These are phyloP conservation scores for Miichthys miiuy DNA, from an alignment of 2,797 vertebrate genomes.

Conservation along the genomic window DNA sequence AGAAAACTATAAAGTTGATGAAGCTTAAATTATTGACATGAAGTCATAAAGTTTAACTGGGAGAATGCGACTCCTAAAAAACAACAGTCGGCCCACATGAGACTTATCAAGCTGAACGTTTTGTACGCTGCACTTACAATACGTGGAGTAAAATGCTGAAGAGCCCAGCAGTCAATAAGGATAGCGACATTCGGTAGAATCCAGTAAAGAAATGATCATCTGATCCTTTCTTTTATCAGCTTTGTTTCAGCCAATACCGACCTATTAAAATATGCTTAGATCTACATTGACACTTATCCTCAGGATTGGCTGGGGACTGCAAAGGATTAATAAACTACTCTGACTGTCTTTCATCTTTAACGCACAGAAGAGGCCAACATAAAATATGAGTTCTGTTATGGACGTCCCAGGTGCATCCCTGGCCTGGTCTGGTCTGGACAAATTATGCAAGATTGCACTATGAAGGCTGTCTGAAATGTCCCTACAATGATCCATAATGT, in stretches of 20 bases:
- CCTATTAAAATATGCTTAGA: not conserved
- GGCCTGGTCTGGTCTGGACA: too few species aligned
- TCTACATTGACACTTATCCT: not conserved
- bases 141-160: too few species aligned
- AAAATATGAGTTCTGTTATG: not conserved
- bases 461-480: not conserved
- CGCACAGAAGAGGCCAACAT: not conserved
- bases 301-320: not conserved
- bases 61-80: too few species aligned
- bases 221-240: too few species aligned
- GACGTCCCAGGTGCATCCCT: slow-evolving; percentile 3
- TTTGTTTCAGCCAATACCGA: too few species aligned
- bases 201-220: too few species aligned
- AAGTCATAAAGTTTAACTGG: too few species aligned
- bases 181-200: too few species aligned
- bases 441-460: not conserved
- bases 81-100: too few species aligned
- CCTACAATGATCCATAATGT: not conserved
- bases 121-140: not conserved
- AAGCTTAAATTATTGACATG: not conserved
- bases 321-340: not conserved
- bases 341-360: slow-evolving; percentile 1
- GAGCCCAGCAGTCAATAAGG: too few species aligned
- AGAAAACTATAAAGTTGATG: not conserved
- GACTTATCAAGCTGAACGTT: not conserved